These are phyloP conservation scores for Caenorhabditis sp. DNA, from an alignment of 2,888 invertebrate species.

Conservation along the genomic window DNA sequence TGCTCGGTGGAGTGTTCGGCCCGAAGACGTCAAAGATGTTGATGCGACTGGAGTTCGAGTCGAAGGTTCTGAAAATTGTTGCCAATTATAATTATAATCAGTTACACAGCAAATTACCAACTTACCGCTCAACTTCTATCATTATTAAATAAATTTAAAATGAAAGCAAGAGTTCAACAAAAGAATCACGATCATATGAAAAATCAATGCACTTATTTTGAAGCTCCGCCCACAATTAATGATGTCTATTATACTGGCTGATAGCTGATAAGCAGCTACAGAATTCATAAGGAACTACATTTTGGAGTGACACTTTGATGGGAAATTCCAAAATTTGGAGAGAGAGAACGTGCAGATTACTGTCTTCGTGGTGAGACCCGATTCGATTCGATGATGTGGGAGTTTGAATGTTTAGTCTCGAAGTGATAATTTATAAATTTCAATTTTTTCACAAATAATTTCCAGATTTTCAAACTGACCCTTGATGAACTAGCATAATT, in stretches of 20 bases:
- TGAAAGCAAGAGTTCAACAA: background rate
- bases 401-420: no score
- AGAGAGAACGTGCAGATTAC: background rate
- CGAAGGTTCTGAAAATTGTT: constrained; percentile 27
- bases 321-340: background rate
- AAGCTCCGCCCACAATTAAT: constrained; percentile 3
- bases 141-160: background rate
- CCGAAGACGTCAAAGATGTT: constrained; percentile 51
- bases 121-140: background rate
- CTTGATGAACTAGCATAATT: constrained; percentile 49
- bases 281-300: background rate
- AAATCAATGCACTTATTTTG: background rate
- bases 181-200: background rate
- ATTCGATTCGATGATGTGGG: background rate
- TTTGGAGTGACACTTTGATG: background rate
- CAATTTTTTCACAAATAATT: no score
- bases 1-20: constrained; percentile 4
- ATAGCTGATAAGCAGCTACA: background rate
- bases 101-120: background rate
- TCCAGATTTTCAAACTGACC: constrained; percentile 10
- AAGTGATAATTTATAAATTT: no score
- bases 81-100: background rate
- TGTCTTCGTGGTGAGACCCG: background rate
- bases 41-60: constrained; percentile 36
- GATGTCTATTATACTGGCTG: background rate